phyloP scores from a whole-genome alignment of 2,797 vertebrate species.

The Leucoraja ocellata region DNA sequence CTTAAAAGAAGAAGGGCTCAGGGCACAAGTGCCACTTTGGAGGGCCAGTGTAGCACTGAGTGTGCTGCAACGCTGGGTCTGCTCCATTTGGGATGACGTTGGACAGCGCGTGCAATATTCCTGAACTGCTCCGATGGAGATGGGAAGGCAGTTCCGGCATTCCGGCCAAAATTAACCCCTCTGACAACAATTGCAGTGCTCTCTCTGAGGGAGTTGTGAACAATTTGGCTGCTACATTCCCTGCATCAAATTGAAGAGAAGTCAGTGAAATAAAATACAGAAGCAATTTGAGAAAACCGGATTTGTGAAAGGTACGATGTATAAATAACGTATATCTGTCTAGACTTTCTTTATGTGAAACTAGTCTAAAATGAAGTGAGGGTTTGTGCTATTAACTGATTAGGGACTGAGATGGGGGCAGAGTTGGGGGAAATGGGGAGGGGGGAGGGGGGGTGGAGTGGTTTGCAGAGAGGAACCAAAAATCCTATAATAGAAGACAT shows the following conservation, averaged over 20 bases:
- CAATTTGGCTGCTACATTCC: not conserved
- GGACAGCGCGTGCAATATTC: not conserved
- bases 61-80: not conserved
- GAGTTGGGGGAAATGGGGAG: not conserved
- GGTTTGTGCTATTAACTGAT: not conserved
- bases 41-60: not conserved
- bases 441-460: rapidly evolving
- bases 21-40: too few species aligned
- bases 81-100: not conserved
- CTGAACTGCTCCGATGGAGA: too few species aligned
- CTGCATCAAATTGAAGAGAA: not conserved
- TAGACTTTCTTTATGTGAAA: not conserved
- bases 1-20: not conserved
- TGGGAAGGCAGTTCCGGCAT: too few species aligned
- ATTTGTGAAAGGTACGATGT: not conserved
- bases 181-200: not conserved
- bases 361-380: not conserved
- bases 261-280: not conserved
- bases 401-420: not conserved
- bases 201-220: not conserved
- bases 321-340: not conserved
- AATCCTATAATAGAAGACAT: not conserved
- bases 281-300: not conserved
- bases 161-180: not conserved
- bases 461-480: not conserved